phyloP scores from a whole-genome alignment of 2,797 vertebrate species.

The Galagoides demidoff region DNA sequence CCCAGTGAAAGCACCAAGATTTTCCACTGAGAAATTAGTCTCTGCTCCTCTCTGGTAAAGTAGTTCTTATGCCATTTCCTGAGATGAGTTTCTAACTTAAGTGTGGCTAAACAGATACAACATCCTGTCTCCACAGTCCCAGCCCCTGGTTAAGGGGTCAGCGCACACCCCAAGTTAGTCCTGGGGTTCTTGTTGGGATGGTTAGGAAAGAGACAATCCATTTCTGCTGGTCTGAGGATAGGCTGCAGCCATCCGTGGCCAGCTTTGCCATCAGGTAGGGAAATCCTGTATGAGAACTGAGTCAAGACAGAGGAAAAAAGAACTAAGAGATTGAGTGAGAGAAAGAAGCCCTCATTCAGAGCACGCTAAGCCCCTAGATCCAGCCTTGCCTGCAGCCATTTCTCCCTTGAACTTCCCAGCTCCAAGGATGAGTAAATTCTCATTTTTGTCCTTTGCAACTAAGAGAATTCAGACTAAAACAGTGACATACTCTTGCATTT shows the following conservation, averaged over 20 bases:
- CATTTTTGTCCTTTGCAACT: not conserved
- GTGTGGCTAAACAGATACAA: not conserved
- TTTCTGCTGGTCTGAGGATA: not conserved
- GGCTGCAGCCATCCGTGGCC: not conserved
- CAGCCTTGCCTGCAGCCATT: not conserved
- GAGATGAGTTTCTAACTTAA: not conserved
- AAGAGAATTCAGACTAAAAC: not conserved
- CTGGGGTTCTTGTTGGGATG: not conserved
- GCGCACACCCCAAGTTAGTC: not conserved
- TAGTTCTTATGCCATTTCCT: not conserved
- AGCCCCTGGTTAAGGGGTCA: not conserved
- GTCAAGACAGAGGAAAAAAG: not conserved
- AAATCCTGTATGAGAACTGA: not conserved
- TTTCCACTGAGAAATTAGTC: not conserved
- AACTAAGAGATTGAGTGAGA: not conserved
- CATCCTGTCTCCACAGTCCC: not conserved
- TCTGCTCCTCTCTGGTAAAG: fast-evolving
- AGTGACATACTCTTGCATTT: not conserved
- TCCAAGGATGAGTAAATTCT: not conserved
- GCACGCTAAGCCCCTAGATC: not conserved
- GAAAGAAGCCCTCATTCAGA: not conserved
- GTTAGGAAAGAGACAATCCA: not conserved
- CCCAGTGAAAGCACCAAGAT: fast-evolving
- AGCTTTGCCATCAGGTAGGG: not conserved
- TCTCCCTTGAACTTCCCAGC: not conserved